These are phyloP conservation scores for Geotrypetes seraphini DNA, from an alignment of 2,797 vertebrate species.

Conservation along the genomic window DNA sequence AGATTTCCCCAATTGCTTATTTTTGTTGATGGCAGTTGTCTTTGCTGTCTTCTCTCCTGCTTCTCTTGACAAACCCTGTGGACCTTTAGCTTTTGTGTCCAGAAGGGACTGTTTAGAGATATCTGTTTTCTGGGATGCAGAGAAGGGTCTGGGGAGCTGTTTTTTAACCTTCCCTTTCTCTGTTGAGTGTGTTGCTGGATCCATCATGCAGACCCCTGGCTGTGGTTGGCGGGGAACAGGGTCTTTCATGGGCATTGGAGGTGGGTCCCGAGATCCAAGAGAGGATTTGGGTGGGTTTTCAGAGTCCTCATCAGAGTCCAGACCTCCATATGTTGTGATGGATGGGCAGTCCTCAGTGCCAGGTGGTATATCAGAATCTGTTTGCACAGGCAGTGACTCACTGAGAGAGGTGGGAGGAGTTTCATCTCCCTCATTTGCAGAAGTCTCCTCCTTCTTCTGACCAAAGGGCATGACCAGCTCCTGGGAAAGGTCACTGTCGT, in stretches of 20 bases:
- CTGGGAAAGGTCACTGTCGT: conserved; percentile 63
- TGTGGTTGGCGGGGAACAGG: conserved; percentile 67
- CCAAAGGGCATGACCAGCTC: conserved; percentile 37
- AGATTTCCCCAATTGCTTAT: too few species aligned
- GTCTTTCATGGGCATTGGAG: conserved; percentile 66
- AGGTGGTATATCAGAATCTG: conserved; percentile 64
- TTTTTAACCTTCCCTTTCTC: conserved; percentile 25
- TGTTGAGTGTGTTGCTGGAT: conserved; percentile 50
- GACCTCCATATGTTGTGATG: conserved; percentile 53
- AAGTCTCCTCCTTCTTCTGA: conserved; percentile 9
- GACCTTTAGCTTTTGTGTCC: conserved; percentile 38
- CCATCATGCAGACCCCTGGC: conserved; percentile 79
- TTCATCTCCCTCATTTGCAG: conserved; percentile 36
- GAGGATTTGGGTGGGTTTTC: conserved; percentile 25
- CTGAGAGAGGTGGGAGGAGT: conserved; percentile 69
- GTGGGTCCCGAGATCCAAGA: conserved; percentile 50
- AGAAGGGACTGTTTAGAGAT: neutral
- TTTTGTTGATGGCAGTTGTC: too few species aligned
- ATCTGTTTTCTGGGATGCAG: neutral
- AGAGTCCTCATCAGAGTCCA: conserved; percentile 71
- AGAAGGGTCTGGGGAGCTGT: neutral
- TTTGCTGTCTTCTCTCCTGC: conserved; percentile 11
- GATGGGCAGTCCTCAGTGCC: conserved; percentile 62
- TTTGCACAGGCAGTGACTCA: conserved; percentile 63
- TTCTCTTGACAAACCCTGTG: conserved; percentile 5